A percentile compares a stretch with the other conserved stretches of the same genome.
These are phyloP conservation scores for Mythimna pallens DNA, from an alignment of 2,888 invertebrate species.

Conservation along the genomic window DNA sequence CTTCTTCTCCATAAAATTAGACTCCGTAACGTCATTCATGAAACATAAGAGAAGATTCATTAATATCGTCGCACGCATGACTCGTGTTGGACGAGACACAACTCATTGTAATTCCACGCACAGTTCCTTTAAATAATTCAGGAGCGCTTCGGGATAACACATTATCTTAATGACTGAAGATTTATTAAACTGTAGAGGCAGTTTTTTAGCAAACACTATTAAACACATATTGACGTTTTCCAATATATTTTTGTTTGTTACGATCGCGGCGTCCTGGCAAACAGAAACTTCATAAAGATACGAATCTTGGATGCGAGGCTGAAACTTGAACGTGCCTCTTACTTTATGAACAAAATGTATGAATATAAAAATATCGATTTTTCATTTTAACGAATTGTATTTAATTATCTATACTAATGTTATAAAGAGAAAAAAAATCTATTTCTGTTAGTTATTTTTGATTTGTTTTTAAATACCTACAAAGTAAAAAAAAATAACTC, in stretches of 20 bases:
- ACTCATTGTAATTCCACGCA: slow-evolving; percentile 73
- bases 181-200: slow-evolving; percentile 68
- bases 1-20: slow-evolving; percentile 9
- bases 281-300: slow-evolving; percentile 18
- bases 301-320: not conserved
- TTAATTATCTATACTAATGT: not conserved
- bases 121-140: slow-evolving; percentile 76
- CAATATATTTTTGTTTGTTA: slow-evolving; percentile 29
- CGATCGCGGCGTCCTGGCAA: slow-evolving; percentile 1
- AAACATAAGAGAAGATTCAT: slow-evolving; percentile 34
- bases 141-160: slow-evolving; percentile 64
- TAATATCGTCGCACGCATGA: slow-evolving; percentile 41
- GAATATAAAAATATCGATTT: not conserved
- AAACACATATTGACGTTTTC: slow-evolving; percentile 42
- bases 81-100: slow-evolving; percentile 30
- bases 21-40: slow-evolving; percentile 28
- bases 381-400: not conserved
- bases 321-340: not conserved
- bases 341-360: not conserved
- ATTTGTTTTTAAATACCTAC: no score
- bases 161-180: slow-evolving; percentile 65
- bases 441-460: no score
- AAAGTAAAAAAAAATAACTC: no score
- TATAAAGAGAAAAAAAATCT: no score
- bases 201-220: slow-evolving; percentile 50